Conservation (phyloP, 2,113 vertebrate genomes). For the Cichladusa arquata region DNA sequence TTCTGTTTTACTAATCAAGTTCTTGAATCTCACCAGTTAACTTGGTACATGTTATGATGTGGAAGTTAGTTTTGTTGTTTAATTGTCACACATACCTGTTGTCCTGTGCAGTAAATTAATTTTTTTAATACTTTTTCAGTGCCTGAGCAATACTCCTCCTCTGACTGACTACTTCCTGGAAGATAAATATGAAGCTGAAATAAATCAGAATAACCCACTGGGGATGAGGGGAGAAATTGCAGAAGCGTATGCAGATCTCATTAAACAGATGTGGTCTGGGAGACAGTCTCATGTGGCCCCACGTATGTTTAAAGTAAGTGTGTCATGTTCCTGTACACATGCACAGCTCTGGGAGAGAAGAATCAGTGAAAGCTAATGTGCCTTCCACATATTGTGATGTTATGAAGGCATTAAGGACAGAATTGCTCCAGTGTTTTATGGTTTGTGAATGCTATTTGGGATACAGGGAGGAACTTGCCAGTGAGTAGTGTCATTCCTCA, state of each 20-base stretch:
- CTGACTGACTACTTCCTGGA: slow-evolving; percentile 94
- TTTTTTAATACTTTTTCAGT: slow-evolving; percentile 72
- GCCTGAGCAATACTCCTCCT: slow-evolving; percentile 91
- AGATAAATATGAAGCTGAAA: slow-evolving; percentile 90
- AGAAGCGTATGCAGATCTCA: slow-evolving; percentile 92
- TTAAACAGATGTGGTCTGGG: slow-evolving; percentile 97
- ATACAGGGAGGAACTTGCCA: neutral
- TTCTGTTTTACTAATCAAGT: neutral
- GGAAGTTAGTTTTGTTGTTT: neutral
- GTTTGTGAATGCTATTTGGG: neutral
- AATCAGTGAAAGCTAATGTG: neutral
- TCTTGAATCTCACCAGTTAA: neutral
- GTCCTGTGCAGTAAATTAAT: neutral
- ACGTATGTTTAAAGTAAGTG: slow-evolving; percentile 91
- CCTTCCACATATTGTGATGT: neutral
- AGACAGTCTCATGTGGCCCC: slow-evolving; percentile 88
- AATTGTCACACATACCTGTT: neutral
- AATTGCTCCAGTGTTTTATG: neutral
- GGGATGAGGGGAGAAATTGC: slow-evolving; percentile 98
- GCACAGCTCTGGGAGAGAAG: neutral
- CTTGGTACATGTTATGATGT: neutral
- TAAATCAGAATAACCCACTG: slow-evolving; percentile 93
- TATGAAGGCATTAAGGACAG: neutral
- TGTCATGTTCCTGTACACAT: neutral
- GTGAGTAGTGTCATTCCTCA: neutral